Evolutionary conservation across 1,140 invertebrate species (phyloP).

Genomic region (Eufriesea mexicana): DNA sequence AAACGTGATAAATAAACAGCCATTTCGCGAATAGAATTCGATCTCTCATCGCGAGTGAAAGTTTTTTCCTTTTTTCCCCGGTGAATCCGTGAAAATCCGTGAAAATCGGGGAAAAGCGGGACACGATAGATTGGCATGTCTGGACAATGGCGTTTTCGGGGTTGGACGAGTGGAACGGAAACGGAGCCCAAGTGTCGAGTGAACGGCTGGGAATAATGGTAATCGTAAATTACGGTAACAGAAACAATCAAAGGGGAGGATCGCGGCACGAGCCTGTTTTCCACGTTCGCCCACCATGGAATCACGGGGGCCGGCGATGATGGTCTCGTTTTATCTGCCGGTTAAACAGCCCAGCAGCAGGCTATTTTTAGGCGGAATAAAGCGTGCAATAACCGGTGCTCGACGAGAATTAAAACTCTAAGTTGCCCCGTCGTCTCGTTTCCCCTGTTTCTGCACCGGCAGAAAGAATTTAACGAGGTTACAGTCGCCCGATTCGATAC

Average conservation of each 20-base stretch:
- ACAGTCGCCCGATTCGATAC: slow-evolving; percentile 5
- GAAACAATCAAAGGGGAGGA: neutral
- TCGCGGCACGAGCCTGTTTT: slow-evolving; percentile 4
- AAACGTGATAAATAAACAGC: too few relatives aligned
- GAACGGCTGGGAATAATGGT: slow-evolving; percentile 1
- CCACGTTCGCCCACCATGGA: neutral
- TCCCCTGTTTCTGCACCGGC: neutral
- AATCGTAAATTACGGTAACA: slow-evolving; percentile 9
- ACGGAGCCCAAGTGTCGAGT: neutral
- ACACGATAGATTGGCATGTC: too few relatives aligned
- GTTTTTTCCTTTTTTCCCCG: too few relatives aligned
- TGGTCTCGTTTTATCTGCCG: neutral
- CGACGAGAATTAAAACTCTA: neutral
- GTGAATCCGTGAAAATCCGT: too few relatives aligned
- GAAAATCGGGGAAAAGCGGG: too few relatives aligned
- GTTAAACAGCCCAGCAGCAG: neutral
- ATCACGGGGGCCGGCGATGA: neutral
- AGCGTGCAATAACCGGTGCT: slow-evolving; percentile 2
- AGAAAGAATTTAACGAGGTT: slow-evolving; percentile 9
- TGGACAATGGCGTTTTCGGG: neutral
- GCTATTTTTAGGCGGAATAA: slow-evolving; percentile 11
- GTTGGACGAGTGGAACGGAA: neutral
- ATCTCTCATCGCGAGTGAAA: too few relatives aligned
- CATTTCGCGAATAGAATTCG: too few relatives aligned
- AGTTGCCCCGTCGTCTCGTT: slow-evolving; percentile 2